A percentile compares a stretch with the other conserved stretches of the same genome.
Evolutionary conservation across 2,797 vertebrate species (phyloP).

Genomic region (Synaphobranchus kaupii): DNA sequence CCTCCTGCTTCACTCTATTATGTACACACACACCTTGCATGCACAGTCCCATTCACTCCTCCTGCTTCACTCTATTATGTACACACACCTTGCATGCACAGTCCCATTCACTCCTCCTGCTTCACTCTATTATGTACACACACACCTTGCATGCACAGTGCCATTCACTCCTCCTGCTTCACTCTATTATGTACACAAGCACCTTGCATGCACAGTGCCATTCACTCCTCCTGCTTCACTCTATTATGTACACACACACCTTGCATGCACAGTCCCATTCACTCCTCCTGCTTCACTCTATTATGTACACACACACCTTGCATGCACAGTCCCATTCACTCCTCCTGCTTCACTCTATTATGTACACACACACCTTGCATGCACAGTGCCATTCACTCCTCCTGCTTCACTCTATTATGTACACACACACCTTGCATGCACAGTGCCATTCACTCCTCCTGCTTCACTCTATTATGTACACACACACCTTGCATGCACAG

Average conservation of each 20-base stretch:
- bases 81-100: neutral
- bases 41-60: neutral
- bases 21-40: too few species aligned
- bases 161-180: neutral
- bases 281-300: too few species aligned
- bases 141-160: neutral
- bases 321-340: neutral
- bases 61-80: neutral
- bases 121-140: neutral
- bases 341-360: neutral
- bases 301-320: neutral
- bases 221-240: too few species aligned
- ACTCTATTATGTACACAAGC: neutral
- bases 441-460: neutral
- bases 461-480: neutral
- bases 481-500: neutral
- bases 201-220: neutral
- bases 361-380: too few species aligned
- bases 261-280: neutral
- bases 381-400: neutral
- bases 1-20: neutral
- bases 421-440: too few species aligned
- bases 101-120: neutral
- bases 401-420: neutral
- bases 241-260: neutral